Base-by-base conservation (phyloP, 2,113 vertebrate genomes). In the Epinephelus lanceolatus region DNA sequence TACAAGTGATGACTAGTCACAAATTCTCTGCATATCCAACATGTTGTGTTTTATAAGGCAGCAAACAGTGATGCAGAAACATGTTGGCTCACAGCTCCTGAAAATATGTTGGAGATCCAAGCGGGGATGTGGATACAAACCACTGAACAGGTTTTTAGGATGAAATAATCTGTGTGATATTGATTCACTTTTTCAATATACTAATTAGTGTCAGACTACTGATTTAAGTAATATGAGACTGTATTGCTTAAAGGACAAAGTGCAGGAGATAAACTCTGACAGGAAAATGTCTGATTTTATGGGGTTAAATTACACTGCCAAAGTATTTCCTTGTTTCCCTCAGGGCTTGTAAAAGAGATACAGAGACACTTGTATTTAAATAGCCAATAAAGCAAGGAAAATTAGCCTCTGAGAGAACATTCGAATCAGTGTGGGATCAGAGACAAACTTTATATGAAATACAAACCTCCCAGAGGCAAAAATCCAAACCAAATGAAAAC, bases 311-410 rank as follows among this genome's bases (percentile, higher is more conserved):
- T 56, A 76, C 40, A 49, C 61, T 47, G n/a, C 40, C 27, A 60
- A 81, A 74, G 47, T 63, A 53, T 61, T 74, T 78, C 86, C 37
- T 52, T 51, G 59, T 59, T 63, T 60, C 45, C 56, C 66, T 72
- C 23, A 0, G 40, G 15, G 55, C 71, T 77, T 78, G 65, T 84
- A 30, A 76, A 84, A 62, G 15, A 84, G 66, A 81, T 59, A 25
- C 52, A 73, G 55, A 73, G 55, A 81, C 40, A 57, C 59, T 74
- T 73, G 40, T 71, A 69, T 82, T 78, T 73, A 76, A 61, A 76
- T 53, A 33, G n/a, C 30, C 12, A 71, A 52, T 71, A 76, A 80
- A 81, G 23, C 30, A 30, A n/a, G 2, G 23, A n/a, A 27, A 14
- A 78, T 67, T 12, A 55, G 25, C 30, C 27, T 47, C 61, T 19